Percentiles rank a stretch among this genome's conserved stretches.
phyloP scores from a whole-genome alignment of 2,113 vertebrate genomes.

The Podilymbus podiceps region DNA sequence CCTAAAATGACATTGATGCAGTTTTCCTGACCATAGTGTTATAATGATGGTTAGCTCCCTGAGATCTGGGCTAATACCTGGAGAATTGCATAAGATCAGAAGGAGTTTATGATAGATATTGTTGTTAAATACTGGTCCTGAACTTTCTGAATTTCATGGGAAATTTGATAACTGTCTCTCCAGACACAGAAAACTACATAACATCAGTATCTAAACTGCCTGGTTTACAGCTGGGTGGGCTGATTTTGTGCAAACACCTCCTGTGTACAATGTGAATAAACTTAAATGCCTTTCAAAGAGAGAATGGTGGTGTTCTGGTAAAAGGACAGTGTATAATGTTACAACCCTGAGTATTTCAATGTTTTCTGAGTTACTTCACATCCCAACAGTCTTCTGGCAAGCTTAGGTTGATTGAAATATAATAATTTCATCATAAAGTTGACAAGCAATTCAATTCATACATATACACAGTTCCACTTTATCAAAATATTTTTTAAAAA shows the following conservation, averaged over 20 bases:
- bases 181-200: neutral
- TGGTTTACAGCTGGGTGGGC: neutral
- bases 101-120: neutral
- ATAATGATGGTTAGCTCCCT: neutral
- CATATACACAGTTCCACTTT: neutral
- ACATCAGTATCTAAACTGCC: neutral
- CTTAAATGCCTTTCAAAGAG: neutral
- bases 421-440: neutral
- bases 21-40: neutral
- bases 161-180: neutral
- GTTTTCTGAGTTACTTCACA: neutral
- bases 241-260: neutral
- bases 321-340: neutral
- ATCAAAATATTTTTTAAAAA: neutral
- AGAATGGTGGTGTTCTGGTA: neutral
- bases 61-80: neutral
- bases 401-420: neutral
- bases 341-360: neutral
- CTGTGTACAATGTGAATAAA: neutral
- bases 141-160: neutral
- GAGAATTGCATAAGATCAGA: neutral
- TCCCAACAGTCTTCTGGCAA: neutral
- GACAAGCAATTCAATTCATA: neutral
- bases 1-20: neutral
- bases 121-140: neutral